A percentile compares a stretch with the other conserved stretches of the same genome.
Conservation (phyloP, 2,888 invertebrate species). For the Cheilosia urbana region DNA sequence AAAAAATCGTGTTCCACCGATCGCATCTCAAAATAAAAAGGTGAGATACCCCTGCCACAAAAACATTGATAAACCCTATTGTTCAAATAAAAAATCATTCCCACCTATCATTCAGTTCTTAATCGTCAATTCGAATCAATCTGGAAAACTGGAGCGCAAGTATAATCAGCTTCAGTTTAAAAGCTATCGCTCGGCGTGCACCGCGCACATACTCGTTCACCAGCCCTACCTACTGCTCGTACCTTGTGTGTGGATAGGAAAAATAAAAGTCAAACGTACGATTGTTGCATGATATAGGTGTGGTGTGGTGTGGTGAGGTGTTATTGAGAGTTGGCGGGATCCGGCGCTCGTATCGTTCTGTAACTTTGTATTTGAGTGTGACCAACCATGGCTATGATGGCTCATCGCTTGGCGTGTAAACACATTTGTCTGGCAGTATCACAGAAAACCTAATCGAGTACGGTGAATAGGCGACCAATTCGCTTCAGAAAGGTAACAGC, state of each 20-base stretch:
- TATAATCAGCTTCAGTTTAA: conserved; percentile 56
- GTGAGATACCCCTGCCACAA: too few species aligned
- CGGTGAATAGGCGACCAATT: conserved; percentile 26
- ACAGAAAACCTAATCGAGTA: conserved; percentile 50
- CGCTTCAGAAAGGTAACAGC: conserved; percentile 20
- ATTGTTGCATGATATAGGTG: conserved; percentile 27
- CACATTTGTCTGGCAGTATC: conserved; percentile 44
- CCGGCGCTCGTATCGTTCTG: conserved; percentile 31
- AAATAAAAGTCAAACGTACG: not conserved
- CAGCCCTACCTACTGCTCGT: not conserved
- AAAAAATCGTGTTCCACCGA: too few species aligned
- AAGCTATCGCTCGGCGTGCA: conserved; percentile 53
- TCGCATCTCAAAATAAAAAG: too few species aligned
- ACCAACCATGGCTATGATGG: conserved; percentile 41
- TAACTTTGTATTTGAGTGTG: conserved; percentile 55
- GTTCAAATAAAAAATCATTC: not conserved
- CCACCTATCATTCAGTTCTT: not conserved
- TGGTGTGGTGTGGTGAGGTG: conserved; percentile 34
- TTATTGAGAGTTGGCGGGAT: conserved; percentile 41
- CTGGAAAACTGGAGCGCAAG: conserved; percentile 46
- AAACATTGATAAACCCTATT: not conserved
- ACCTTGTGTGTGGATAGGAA: not conserved
- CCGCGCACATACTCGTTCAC: conserved; percentile 7
- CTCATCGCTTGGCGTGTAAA: conserved; percentile 63
- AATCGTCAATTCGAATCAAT: conserved; percentile 7